Conservation (phyloP, 2,113 vertebrate species). For the Odocoileus hemionus region DNA sequence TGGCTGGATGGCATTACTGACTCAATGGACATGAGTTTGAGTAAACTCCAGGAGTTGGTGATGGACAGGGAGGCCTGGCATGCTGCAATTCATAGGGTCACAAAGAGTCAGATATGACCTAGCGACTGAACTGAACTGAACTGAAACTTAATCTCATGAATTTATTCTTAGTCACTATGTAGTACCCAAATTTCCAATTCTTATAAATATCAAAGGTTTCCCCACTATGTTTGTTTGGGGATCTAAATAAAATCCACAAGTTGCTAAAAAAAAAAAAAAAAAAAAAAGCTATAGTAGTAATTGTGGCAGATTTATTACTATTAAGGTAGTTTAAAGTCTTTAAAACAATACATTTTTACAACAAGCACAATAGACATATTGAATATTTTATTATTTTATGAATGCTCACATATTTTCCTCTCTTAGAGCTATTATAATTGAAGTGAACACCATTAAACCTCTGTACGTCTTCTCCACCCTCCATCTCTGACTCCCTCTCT, state of each 20-base stretch:
- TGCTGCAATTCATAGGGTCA: no score
- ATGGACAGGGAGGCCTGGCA: no score
- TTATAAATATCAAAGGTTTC: neutral
- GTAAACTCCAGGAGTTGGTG: no score
- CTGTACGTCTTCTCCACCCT: rapidly evolving
- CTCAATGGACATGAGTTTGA: no score
- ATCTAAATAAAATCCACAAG: neutral
- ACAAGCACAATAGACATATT: neutral
- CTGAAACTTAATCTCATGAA: neutral
- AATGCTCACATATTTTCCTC: neutral
- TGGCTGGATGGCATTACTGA: no score
- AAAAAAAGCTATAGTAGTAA: neutral
- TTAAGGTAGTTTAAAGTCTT: neutral
- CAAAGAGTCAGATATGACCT: no score
- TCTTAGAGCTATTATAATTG: neutral
- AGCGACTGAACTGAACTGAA: no score
- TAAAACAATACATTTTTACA: neutral
- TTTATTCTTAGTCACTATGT: neutral
- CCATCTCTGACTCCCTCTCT: neutral
- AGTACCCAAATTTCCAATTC: neutral
- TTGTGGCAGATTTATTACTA: neutral
- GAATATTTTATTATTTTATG: neutral
- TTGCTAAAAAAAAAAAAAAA: neutral
- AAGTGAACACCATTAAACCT: neutral
- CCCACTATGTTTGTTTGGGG: neutral